A percentile compares a stretch with the other conserved stretches of the same genome.
These are phyloP conservation scores for Lepus timidus DNA, from an alignment of 2,113 vertebrate species.

Conservation along the genomic window DNA sequence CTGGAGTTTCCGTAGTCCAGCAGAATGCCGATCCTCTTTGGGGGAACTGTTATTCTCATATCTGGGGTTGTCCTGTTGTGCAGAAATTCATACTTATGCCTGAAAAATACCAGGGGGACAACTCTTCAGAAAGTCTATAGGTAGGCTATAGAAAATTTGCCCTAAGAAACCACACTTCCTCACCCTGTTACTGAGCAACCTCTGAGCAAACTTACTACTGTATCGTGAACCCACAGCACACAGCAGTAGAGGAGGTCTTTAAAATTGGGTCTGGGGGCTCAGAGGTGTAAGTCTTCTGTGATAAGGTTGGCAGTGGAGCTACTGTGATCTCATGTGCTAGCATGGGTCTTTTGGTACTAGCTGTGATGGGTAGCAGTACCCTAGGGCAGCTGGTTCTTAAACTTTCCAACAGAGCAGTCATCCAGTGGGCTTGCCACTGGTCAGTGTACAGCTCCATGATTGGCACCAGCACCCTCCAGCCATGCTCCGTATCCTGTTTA, in stretches of 20 bases:
- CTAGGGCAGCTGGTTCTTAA: background rate
- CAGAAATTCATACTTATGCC: conserved; percentile 95
- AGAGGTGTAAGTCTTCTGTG: background rate
- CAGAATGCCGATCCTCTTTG: conserved; percentile 89
- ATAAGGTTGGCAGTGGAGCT: background rate
- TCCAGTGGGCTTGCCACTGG: background rate
- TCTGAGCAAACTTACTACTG: background rate
- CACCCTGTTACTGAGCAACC: conserved; percentile 20
- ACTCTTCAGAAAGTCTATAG: conserved; percentile 43
- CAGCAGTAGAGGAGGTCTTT: background rate
- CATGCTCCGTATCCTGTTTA: background rate
- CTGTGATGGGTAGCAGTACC: background rate
- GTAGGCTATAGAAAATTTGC: background rate
- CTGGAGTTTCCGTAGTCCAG: conserved; percentile 92
- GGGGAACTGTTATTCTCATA: conserved; percentile 87
- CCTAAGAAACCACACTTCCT: background rate
- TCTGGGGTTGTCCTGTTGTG: conserved; percentile 91
- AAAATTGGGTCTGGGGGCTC: background rate
- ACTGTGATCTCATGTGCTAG: background rate
- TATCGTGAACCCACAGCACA: background rate
- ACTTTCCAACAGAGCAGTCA: background rate
- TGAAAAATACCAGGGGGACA: conserved; percentile 78
- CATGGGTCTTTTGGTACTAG: background rate
- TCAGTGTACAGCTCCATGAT: no score
- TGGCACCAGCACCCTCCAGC: background rate